Evolutionary conservation across 2,797 vertebrate genomes (phyloP).

Genomic region (Characodon lateralis): DNA sequence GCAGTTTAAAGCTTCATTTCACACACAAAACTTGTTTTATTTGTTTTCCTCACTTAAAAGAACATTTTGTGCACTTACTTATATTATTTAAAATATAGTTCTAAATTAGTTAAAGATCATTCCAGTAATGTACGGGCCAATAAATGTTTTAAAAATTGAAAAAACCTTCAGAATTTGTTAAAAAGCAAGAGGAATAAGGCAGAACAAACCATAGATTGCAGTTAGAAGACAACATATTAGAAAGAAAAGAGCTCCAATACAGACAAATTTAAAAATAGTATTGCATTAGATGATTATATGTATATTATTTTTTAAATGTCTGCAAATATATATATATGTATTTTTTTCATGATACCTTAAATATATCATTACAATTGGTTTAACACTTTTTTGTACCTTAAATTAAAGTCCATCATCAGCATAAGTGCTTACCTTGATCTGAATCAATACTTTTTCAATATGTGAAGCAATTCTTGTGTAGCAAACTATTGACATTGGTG

Average conservation of each 20-base stretch:
- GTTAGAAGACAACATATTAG: neutral
- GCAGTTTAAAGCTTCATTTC: slow-evolving; percentile 13
- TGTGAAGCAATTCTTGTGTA: slow-evolving; percentile 3
- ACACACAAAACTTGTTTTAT: neutral
- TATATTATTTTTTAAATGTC: neutral
- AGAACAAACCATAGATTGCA: neutral
- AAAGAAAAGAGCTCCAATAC: neutral
- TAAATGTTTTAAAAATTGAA: neutral
- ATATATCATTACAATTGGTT: neutral
- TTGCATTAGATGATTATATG: neutral
- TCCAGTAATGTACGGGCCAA: neutral
- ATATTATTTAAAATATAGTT: neutral
- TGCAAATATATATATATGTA: too few species aligned
- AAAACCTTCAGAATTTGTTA: neutral
- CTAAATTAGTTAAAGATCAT: neutral
- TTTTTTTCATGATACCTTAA: neutral
- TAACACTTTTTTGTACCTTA: neutral
- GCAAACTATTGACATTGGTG: slow-evolving; percentile 6
- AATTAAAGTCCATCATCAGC: neutral
- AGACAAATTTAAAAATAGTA: neutral
- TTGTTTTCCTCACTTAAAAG: neutral
- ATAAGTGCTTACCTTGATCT: neutral
- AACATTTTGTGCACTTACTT: neutral
- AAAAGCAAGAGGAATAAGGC: neutral
- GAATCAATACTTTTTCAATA: neutral